phyloP scores from a whole-genome alignment of 1,140 invertebrate genomes.

The Leptoteleia sp. region DNA sequence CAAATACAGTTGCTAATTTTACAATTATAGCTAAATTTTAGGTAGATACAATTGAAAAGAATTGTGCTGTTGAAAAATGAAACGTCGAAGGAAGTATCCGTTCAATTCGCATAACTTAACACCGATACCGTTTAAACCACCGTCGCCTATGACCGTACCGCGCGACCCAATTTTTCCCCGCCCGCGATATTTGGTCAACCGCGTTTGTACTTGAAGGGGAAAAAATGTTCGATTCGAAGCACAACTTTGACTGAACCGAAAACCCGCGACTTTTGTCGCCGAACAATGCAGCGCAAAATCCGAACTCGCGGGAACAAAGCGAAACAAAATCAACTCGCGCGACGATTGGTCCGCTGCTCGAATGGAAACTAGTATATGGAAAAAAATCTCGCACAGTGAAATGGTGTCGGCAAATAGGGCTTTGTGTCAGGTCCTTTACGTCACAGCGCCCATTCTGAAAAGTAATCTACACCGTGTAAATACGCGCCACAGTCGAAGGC shows the following conservation, averaged over 20 bases:
- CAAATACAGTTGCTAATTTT: no score
- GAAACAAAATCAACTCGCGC: slow-evolving; percentile 59
- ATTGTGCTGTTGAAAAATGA: no score
- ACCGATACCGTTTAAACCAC: no score
- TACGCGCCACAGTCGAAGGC: slow-evolving; percentile 55
- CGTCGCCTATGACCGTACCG: background rate
- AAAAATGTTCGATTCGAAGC: slow-evolving; percentile 31
- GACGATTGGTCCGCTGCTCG: slow-evolving; percentile 32
- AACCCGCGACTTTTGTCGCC: slow-evolving; percentile 54
- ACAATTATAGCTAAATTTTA: no score
- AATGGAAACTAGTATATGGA: slow-evolving; percentile 31
- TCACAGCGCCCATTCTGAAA: slow-evolving; percentile 80
- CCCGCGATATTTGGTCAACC: background rate
- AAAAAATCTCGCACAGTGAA: slow-evolving; percentile 70
- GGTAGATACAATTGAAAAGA: no score
- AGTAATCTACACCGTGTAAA: slow-evolving; percentile 80
- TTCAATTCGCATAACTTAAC: no score
- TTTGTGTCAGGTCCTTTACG: slow-evolving; percentile 78
- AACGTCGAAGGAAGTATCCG: no score
- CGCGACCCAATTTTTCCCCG: background rate
- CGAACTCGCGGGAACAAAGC: slow-evolving; percentile 36
- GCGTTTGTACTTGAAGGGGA: slow-evolving; percentile 25
- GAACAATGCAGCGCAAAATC: slow-evolving; percentile 50
- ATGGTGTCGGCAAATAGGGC: slow-evolving; percentile 79
- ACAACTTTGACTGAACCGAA: slow-evolving; percentile 39